These are phyloP conservation scores for Dendronephthya gigantea DNA, from an alignment of 64 coral and sea anemone species.

Conservation along the genomic window DNA sequence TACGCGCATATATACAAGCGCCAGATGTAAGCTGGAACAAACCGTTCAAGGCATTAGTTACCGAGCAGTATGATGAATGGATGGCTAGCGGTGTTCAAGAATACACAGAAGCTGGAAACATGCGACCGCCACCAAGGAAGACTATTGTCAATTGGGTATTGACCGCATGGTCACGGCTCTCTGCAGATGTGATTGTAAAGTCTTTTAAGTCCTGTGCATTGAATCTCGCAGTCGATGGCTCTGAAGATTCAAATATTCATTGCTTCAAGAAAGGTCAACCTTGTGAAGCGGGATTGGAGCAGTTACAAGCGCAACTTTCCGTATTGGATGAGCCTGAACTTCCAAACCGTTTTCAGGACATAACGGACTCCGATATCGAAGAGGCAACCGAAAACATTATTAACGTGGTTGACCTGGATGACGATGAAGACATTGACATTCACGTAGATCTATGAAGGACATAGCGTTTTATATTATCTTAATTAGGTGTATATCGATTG, in stretches of 20 bases:
- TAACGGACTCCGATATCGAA: too few species aligned
- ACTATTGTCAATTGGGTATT: slow-evolving; percentile 41
- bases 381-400: too few species aligned
- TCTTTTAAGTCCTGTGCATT: slow-evolving; percentile 31
- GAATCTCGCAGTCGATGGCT: slow-evolving; percentile 43
- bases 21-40: slow-evolving; percentile 26
- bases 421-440: too few species aligned
- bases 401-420: too few species aligned
- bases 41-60: background rate
- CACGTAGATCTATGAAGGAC: too few species aligned
- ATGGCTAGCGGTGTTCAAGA: slow-evolving; percentile 12
- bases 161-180: slow-evolving; percentile 19
- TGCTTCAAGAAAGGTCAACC: background rate
- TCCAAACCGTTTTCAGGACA: too few species aligned
- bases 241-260: slow-evolving; percentile 36
- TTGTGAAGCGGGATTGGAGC: too few species aligned
- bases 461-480: too few species aligned
- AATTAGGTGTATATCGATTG: too few species aligned
- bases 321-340: too few species aligned
- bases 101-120: slow-evolving; percentile 12
- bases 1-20: background rate
- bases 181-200: slow-evolving; percentile 36
- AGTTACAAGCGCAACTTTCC: too few species aligned
- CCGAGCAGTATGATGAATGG: slow-evolving; percentile 16
- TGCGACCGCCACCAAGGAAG: slow-evolving; percentile 11